Conservation (phyloP, 37 sponge, comb jelly and placozoan species). For the Aplysina aerophoba region DNA sequence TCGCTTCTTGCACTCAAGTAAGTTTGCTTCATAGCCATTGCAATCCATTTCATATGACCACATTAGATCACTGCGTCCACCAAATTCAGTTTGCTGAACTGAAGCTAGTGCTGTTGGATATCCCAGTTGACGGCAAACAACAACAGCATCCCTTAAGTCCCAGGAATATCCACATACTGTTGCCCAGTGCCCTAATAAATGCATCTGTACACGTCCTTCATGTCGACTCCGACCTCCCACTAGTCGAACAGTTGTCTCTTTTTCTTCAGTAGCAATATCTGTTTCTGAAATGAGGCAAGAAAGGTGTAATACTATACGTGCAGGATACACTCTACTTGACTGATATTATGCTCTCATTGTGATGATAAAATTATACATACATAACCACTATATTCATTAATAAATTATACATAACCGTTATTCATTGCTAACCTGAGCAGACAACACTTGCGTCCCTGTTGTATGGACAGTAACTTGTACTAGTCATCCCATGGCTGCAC, state of each 20-base stretch:
- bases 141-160: slow-evolving; percentile 14
- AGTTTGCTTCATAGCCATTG: too few species aligned
- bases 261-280: not conserved
- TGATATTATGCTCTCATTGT: too few species aligned
- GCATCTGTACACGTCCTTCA: not conserved
- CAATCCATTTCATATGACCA: too few species aligned
- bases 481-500: not conserved
- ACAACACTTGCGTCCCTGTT: not conserved
- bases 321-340: too few species aligned
- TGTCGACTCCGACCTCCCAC: too few species aligned
- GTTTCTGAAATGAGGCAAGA: not conserved
- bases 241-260: too few species aligned
- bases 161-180: slow-evolving; percentile 20
- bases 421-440: not conserved
- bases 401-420: too few species aligned
- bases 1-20: too few species aligned
- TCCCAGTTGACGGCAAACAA: slow-evolving; percentile 23
- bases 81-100: not conserved
- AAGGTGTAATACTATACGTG: too few species aligned
- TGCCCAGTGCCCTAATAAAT: not conserved
- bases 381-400: too few species aligned
- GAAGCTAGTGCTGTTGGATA: not conserved
- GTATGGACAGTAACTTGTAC: not conserved
- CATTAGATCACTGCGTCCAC: not conserved
- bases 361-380: too few species aligned